Conservation (phyloP, 2,113 vertebrate species). For the Hystrix cristata region DNA sequence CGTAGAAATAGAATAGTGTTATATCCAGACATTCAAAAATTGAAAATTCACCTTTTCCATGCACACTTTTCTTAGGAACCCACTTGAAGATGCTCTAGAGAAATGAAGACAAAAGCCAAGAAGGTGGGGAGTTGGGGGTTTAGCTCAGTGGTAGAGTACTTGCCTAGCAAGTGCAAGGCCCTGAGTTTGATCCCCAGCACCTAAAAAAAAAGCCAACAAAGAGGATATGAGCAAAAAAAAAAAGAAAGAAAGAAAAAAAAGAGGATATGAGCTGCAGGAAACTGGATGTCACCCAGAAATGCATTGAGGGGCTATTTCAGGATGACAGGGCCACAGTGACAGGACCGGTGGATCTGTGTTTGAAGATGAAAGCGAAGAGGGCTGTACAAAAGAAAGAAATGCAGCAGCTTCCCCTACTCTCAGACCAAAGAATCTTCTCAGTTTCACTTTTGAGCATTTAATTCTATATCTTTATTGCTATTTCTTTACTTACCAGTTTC, state of each 20-base stretch:
- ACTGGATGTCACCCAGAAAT: not conserved
- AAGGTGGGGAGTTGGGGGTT: no score
- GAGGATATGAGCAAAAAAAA: no score
- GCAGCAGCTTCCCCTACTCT: not conserved
- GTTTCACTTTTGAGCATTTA: not conserved
- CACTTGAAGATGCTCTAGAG: not conserved
- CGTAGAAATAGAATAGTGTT: not conserved
- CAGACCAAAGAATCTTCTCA: not conserved
- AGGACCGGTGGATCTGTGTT: not conserved
- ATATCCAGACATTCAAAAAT: not conserved
- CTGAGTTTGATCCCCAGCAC: no score
- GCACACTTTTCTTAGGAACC: not conserved
- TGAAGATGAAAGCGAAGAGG: not conserved
- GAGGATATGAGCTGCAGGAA: not conserved
- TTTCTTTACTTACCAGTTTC: not conserved
- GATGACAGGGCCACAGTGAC: not conserved
- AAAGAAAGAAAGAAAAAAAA: not conserved
- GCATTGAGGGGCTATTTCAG: not conserved
- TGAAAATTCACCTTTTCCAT: not conserved
- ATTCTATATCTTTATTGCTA: not conserved
- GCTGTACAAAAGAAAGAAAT: not conserved
- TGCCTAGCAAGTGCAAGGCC: no score
- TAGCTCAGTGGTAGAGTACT: no score
- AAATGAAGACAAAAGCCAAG: not conserved
- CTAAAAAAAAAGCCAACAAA: no score